Base-by-base conservation (phyloP, 2,113 vertebrate genomes). In the Acinonyx jubatus region DNA sequence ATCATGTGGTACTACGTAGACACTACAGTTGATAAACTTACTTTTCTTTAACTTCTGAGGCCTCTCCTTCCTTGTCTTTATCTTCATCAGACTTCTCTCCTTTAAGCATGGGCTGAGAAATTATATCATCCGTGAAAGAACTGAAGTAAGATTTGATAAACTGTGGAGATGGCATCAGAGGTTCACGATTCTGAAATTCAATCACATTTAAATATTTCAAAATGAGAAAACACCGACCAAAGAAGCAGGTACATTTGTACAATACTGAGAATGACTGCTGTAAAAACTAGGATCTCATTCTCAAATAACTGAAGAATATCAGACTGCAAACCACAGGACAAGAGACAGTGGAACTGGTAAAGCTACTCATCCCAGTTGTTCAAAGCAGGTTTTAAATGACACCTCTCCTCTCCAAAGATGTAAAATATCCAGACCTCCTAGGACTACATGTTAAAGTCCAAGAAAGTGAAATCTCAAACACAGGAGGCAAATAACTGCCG, bases 101-200 rank as follows among this genome's bases (percentile, higher is more conserved):
- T 98, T 99, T 99, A 97, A 99, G 99, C 98, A 99, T 99, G 4
- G 99, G 99, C 93, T 99, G 99, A n/a, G 99, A 99, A 98, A 99
- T 99, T 52, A 99, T 99, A 98, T 99, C 99, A 96, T 99, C 99
- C 1, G 99, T 99, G 99, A 99, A 99, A 45, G 99, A 99, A 98
- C 99, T 99, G 97, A 99, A 99, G 98, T 99, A 99, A 84, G 99
- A 99, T 98, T 99, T 99, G 98, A 99, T 99, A 98, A 99, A 99
- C 98, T 99, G 99, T 94, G 99, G 99, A 5, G 99, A 99, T 68
- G 99, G 99, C 99, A 99, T 99, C 98, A 99, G 98, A 45, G 99
- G 99, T 97, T 99, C 99, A 73, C 99, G 99, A 98, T 99, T 99
- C 99, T 99, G 98, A 81, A 99, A 98, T 97, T 66, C 71, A 98